Base-by-base conservation (phyloP, 2,888 invertebrate genomes). In the Bombylius discolor region DNA sequence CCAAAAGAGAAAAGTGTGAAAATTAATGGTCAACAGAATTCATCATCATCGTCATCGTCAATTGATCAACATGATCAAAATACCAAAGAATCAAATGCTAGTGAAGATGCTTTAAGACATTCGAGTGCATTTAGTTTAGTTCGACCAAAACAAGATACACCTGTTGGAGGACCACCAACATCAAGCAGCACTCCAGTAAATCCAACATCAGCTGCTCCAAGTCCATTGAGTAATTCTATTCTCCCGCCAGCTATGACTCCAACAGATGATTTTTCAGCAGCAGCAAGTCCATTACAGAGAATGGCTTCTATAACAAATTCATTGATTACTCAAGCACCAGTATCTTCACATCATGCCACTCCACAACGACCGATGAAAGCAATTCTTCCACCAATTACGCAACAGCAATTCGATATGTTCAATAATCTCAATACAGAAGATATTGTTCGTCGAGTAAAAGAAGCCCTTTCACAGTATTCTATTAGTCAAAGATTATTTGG, bases 221-320 rank as follows among this genome's bases (percentile, higher is more conserved):
- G 89, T 65, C 90, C 90, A 0, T 75, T 90, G 36, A 88, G 89
- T 51, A 91, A 91, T 70, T 84, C 89, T 47, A 91, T 91, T 65
- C 76, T 92, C 62, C 90, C 90, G 50, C 89, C 91, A 1, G 89
- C 87, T 47, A 83, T 87, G 75, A 87, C 85, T 49, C 85, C 87
- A 39, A 84, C 81, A 64, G 87, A 89, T 57, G 91, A 91, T 68
- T 89, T 90, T 66, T 81, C 84, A 53, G 85, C 90, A 1, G 89
- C 92, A 11, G 92, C 94, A 32, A 94, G 94, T 69, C 97, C 97
- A 0, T 77, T 97, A 53, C 97, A 97, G 74, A 80, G 96, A 68
- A 97, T 97, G 96, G 96, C 96, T 59, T 95, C 94, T 62, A 97
- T 97, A 66, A 97, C 97, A 49, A 97, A 97, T 73, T 95, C 95